Base-by-base conservation (phyloP, 2,113 vertebrate species). In the Grallaria varia region DNA sequence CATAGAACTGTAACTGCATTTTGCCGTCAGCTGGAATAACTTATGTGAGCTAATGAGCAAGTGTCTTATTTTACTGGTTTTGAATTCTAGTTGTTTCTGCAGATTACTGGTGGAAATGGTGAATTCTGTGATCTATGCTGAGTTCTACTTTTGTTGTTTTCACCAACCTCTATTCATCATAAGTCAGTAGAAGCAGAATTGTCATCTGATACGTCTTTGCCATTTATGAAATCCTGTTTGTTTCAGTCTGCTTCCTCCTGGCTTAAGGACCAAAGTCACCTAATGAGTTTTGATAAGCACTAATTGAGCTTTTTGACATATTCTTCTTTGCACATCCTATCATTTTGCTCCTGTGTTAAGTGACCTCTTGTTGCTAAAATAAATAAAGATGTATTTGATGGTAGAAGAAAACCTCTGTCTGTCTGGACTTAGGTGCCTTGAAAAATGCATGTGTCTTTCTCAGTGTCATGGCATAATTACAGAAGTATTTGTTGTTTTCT, bases 401-500 rank as follows among this genome's bases (percentile, higher is more conserved):
- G 13, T 80, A 49, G 50, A 66, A 37, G 35, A 42, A 23, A 77
- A 53, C 19, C 21, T 73, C 25, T 59, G 37, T 37, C 58, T 56
- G 14, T 42, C 23, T 69, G 44, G 21, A 28, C 12, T 77, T 80
- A 31, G 4, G 9, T 66, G 20, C 15, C 67, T 85, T 84, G 37
- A 52, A 59, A 80, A 83, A 76, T 71, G 8, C 8, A 3, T 17
- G 9, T 10, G 8, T 78, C n/a, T n/a, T 81, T 82, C 12, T 62
- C 50, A 37, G 9, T 83, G 19, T 42, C 0, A 0, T 67, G 23
- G 7, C 17, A 10, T 62, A 85, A 37, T 85, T 85, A 31, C 10
- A 62, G n/a, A 78, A 81, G 17, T 58, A 22, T 6, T 73, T 79
- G 6, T 20, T 58, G 16, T 30, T 75, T 91, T 63, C 4, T 31